Conservation (phyloP, 2,113 vertebrate genomes). For the Synodontis membranacea region DNA sequence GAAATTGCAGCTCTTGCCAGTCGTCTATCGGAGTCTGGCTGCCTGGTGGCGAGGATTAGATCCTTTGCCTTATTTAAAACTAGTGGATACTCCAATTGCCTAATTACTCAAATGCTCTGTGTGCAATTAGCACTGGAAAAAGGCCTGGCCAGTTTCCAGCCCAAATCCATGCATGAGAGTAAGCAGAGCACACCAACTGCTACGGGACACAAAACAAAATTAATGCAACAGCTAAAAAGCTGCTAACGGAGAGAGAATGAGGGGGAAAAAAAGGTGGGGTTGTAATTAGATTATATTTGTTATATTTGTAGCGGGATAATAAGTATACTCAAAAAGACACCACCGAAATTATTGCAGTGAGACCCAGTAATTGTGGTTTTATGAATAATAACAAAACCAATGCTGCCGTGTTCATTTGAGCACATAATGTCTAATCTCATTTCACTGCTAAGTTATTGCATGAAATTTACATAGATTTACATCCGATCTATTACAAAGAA, state of each 20-base stretch:
- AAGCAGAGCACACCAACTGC: slow-evolving; percentile 23
- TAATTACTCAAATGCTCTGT: slow-evolving; percentile 58
- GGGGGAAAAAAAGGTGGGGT: neutral
- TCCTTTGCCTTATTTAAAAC: slow-evolving; percentile 55
- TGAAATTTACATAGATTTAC: slow-evolving; percentile 30
- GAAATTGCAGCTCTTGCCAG: slow-evolving; percentile 30
- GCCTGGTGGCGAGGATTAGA: slow-evolving; percentile 54
- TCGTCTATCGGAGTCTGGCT: slow-evolving; percentile 48
- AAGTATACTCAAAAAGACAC: slow-evolving; percentile 13
- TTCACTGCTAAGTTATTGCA: slow-evolving; percentile 11
- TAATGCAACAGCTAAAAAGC: slow-evolving; percentile 21
- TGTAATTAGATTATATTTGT: slow-evolving; percentile 40
- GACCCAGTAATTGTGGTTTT: slow-evolving; percentile 21
- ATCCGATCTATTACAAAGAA: neutral
- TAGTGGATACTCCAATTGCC: slow-evolving; percentile 52
- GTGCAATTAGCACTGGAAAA: slow-evolving; percentile 51
- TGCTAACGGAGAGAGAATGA: neutral
- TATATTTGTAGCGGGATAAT: slow-evolving; percentile 9
- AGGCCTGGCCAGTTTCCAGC: slow-evolving; percentile 49
- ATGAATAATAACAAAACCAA: slow-evolving; percentile 25
- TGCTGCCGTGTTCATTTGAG: slow-evolving; percentile 3
- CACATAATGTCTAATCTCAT: slow-evolving; percentile 24
- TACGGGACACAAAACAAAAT: slow-evolving; percentile 30
- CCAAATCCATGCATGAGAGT: slow-evolving; percentile 18
- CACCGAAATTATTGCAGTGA: slow-evolving; percentile 2